phyloP scores from a whole-genome alignment of 2,797 vertebrate species.

The Masticophis lateralis region DNA sequence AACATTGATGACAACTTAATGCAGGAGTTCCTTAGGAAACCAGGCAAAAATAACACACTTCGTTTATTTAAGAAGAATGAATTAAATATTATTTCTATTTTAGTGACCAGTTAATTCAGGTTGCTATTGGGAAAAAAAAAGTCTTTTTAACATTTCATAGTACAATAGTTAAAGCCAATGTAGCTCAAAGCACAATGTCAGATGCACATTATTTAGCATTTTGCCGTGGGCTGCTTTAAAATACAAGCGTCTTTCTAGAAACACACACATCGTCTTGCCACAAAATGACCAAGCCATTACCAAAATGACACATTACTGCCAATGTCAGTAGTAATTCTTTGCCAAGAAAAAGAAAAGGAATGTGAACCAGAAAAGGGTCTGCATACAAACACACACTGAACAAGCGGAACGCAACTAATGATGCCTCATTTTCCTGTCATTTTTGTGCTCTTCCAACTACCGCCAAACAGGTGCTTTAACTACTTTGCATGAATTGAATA shows the following conservation, averaged over 20 bases:
- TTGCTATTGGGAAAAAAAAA: conserved; percentile 42
- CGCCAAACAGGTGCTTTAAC: conserved; percentile 62
- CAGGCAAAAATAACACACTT: conserved; percentile 19
- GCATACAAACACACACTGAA: conserved; percentile 24
- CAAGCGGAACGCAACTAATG: conserved; percentile 52
- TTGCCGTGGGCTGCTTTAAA: conserved; percentile 42
- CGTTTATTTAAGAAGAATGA: conserved; percentile 29
- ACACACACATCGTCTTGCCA: neutral
- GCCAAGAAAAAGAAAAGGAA: conserved; percentile 56
- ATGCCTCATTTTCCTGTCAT: conserved; percentile 67
- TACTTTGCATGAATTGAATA: conserved; percentile 44
- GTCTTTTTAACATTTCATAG: conserved; percentile 31
- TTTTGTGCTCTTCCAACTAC: conserved; percentile 53
- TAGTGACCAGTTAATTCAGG: conserved; percentile 39
- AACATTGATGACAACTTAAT: neutral
- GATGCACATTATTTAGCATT: conserved; percentile 52
- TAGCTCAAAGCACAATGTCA: conserved; percentile 51
- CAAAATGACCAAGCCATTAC: conserved; percentile 60
- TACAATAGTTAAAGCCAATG: conserved; percentile 30
- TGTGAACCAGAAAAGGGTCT: conserved; percentile 56
- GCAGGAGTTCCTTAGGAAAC: conserved; percentile 23
- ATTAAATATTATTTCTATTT: conserved; percentile 41
- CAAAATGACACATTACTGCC: conserved; percentile 56
- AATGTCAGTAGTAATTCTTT: conserved; percentile 51
- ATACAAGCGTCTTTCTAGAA: conserved; percentile 43